Evolutionary conservation across 2,113 vertebrate species (phyloP), one percentile per base, ranked within the genome.

Genomic region (Ramphastos sulfuratus): DNA sequence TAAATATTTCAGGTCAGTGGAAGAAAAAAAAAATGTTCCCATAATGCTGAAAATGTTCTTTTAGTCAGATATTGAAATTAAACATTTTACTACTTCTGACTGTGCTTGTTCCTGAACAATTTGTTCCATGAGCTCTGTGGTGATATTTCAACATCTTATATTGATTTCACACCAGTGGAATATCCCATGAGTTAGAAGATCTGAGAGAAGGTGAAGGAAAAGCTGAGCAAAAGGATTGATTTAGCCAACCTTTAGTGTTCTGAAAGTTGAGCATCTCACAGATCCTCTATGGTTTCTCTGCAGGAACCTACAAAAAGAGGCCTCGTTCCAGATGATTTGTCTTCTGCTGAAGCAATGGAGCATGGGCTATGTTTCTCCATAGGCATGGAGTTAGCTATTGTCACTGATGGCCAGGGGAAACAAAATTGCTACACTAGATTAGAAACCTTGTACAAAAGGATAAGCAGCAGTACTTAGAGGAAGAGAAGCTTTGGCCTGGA

Each of bases 41-140:
- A 20, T 64, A 78, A 67, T 82, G 48, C 15, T 15, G 23, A 39
- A 69, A 71, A 75, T 33, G 16, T 61, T 93, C 35, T 13, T 82
- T 87, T 63, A 77, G 60, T 80, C 61, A 77, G 81, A 71, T 87
- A 88, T 8, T 86, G 58, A 92, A 92, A 74, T 88, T 23, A 81
- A 83, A 42, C 4, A 28, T 60, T 90, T 80, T 60, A 50, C 37
- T 85, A 77, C 25, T 83, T 87, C 25, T 90, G 87, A 77, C 60
- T 52, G 7, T 0, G 0, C 74, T 82, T 91, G 64, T 74, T 94
- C 61, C 76, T 0, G 7, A 91, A 67, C 64, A 94, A 60, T 44
- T 90, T 93, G 50, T 92, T 95, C 85, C 64, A 25, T 63, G 71
- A 92, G 46, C 15, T 93, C 84, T 86, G 46, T 87, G 64, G 71